Evolutionary conservation across 2,113 vertebrate genomes (phyloP).

Genomic region (Erythrolamprus reginae): DNA sequence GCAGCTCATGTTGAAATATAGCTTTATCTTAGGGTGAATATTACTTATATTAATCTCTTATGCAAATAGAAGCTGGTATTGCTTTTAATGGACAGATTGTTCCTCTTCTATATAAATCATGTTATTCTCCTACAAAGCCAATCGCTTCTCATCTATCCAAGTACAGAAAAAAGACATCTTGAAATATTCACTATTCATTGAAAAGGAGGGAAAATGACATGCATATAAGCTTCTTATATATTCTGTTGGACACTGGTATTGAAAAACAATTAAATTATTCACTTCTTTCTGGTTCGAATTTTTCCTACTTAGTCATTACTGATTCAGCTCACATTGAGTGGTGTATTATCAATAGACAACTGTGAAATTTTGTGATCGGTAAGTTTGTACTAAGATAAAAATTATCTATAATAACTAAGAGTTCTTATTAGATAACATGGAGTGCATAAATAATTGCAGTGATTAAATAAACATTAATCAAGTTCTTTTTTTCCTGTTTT

Average conservation of each 20-base stretch:
- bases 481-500: background rate
- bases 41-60: background rate
- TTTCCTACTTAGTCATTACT: background rate
- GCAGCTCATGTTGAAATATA: background rate
- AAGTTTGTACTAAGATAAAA: background rate
- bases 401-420: background rate
- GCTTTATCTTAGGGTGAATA: background rate
- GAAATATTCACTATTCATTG: conserved; percentile 8
- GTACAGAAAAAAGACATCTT: conserved; percentile 22
- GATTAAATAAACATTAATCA: background rate
- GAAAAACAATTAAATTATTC: conserved; percentile 16
- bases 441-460: background rate
- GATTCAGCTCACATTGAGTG: background rate
- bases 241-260: conserved; percentile 14
- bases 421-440: background rate
- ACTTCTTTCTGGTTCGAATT: background rate
- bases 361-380: background rate
- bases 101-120: background rate
- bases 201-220: conserved; percentile 20
- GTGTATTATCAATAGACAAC: background rate
- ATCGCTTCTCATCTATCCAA: background rate
- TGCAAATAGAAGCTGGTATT: background rate
- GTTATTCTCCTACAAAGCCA: background rate
- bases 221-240: conserved; percentile 15
- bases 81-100: background rate